phyloP scores from a whole-genome alignment of 2,113 vertebrate genomes.

The Neolamprologus modestus region DNA sequence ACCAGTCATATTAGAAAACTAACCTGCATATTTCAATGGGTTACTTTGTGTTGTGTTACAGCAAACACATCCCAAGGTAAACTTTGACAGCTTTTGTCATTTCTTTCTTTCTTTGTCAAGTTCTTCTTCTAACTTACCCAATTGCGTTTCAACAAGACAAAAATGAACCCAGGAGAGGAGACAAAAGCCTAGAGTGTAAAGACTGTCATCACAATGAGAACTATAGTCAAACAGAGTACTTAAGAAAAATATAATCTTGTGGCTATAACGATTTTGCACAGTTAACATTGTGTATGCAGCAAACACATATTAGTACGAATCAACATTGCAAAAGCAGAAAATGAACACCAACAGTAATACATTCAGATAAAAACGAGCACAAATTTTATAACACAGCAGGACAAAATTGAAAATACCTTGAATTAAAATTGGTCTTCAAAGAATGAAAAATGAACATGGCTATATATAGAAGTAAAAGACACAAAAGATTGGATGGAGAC shows the following conservation, averaged over 20 bases:
- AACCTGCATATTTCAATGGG: background rate
- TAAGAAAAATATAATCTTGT: background rate
- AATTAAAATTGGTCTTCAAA: background rate
- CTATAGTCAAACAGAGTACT: background rate
- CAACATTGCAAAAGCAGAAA: background rate
- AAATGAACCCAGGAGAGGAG: background rate
- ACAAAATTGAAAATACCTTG: background rate
- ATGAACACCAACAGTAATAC: background rate
- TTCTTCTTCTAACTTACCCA: background rate
- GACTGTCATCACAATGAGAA: background rate
- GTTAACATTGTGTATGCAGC: background rate
- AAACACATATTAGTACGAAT: background rate
- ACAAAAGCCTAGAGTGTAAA: background rate
- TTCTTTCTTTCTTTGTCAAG: background rate
- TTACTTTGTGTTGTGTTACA: background rate
- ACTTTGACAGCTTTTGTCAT: background rate
- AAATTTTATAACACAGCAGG: background rate
- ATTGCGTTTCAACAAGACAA: background rate
- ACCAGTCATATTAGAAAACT: background rate
- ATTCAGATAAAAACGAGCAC: background rate
- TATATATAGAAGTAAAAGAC: background rate
- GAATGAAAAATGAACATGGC: background rate
- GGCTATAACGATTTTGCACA: background rate
- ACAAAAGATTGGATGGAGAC: background rate
- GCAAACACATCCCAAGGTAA: background rate